Evolutionary conservation across 2,888 invertebrate species (phyloP).

Genomic region (Limnephilus marmoratus): DNA sequence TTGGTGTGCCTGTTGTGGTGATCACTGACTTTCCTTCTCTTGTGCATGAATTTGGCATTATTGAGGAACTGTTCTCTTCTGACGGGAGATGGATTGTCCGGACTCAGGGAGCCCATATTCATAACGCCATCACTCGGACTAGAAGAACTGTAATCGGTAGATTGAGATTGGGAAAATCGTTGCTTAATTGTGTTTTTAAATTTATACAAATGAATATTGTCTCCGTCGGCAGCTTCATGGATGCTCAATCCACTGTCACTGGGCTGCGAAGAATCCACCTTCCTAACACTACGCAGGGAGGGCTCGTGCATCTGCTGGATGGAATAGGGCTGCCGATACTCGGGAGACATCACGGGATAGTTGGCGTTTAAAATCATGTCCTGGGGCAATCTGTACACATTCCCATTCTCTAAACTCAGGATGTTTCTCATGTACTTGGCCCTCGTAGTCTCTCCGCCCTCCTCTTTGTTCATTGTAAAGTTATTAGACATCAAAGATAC

Average conservation of each 20-base stretch:
- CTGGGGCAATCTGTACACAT: conserved; percentile 3
- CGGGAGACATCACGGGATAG: conserved; percentile 70
- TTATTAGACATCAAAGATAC: conserved; percentile 57
- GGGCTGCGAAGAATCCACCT: conserved; percentile 71
- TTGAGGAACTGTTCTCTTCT: conserved; percentile 54
- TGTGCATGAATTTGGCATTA: conserved; percentile 58
- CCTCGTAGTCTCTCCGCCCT: conserved; percentile 27
- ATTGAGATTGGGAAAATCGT: conserved; percentile 83
- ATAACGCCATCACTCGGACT: conserved; percentile 62
- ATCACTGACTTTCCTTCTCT: conserved; percentile 60
- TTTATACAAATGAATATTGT: conserved; percentile 84
- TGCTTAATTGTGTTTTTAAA: conserved; percentile 97
- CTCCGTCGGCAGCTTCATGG: conserved; percentile 73
- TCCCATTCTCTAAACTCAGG: not conserved
- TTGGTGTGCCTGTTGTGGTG: conserved; percentile 55
- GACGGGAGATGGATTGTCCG: conserved; percentile 46
- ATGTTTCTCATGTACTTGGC: conserved; percentile 32
- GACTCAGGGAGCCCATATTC: conserved; percentile 44
- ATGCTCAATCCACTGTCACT: conserved; percentile 71
- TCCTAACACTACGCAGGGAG: conserved; percentile 72
- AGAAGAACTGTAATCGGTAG: conserved; percentile 62
- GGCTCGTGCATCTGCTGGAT: conserved; percentile 69
- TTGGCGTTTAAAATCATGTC: conserved; percentile 67
- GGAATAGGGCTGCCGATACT: conserved; percentile 54
- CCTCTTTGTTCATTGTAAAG: conserved; percentile 66